Evolutionary conservation across 2,113 vertebrate species (phyloP).

Genomic region (Nothobranchius kuhntae): DNA sequence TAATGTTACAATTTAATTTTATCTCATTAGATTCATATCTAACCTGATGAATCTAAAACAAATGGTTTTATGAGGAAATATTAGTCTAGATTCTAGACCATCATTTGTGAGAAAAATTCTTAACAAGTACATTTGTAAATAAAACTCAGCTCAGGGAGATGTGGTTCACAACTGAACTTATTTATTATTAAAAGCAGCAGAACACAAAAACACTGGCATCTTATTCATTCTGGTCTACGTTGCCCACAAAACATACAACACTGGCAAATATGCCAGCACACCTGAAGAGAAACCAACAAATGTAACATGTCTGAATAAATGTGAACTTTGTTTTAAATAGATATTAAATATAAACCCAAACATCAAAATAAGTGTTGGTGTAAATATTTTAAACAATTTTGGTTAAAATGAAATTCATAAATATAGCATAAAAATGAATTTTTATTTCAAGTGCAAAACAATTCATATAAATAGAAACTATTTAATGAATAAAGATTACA

Average conservation of each 20-base stretch:
- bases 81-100: too few relatives aligned
- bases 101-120: not conserved
- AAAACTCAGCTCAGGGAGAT: slow-evolving; percentile 27
- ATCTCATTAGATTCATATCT: not conserved
- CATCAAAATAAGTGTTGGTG: not conserved
- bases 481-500: not conserved
- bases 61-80: too few relatives aligned
- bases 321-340: too few relatives aligned
- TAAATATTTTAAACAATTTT: not conserved
- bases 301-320: too few relatives aligned
- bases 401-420: not conserved
- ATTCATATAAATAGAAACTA: not conserved
- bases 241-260: slow-evolving; percentile 19
- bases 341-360: not conserved
- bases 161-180: slow-evolving; percentile 22
- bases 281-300: too few relatives aligned
- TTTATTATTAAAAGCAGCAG: slow-evolving; percentile 30
- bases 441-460: not conserved
- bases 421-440: not conserved
- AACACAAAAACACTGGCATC: slow-evolving; percentile 25
- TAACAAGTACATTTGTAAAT: slow-evolving; percentile 14
- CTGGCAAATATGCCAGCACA: slow-evolving; percentile 2
- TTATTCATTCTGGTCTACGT: slow-evolving; percentile 8
- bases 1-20: not conserved
- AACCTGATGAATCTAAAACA: not conserved